These are phyloP conservation scores for Metridium senile DNA, from an alignment of 92 coral and sea anemone genomes.

Conservation along the genomic window DNA sequence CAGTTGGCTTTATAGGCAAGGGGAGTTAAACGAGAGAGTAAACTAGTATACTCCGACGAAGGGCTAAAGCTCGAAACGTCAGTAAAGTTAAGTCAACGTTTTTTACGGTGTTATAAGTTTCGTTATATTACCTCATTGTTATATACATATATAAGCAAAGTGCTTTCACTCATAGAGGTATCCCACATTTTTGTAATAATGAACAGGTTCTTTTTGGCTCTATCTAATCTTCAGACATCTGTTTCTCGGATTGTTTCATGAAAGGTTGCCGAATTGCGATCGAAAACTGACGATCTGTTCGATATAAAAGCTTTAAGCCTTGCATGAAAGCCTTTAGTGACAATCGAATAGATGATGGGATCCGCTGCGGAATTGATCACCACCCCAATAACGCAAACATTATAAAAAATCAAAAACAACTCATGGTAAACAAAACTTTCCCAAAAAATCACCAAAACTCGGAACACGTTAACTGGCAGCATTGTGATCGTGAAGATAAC, in stretches of 20 bases:
- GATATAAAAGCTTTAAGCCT: conserved; percentile 6
- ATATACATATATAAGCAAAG: too few species aligned
- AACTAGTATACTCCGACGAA: too few species aligned
- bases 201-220: too few species aligned
- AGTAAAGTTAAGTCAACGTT: too few species aligned
- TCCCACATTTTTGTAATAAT: too few species aligned
- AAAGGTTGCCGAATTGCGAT: neutral
- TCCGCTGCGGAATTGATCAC: conserved; percentile 58
- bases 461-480: conserved; percentile 54
- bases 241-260: conserved; percentile 9
- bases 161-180: too few species aligned
- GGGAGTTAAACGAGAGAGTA: too few species aligned
- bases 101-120: too few species aligned
- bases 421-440: neutral
- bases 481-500: conserved; percentile 57
- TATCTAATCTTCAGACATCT: conserved; percentile 1
- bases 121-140: too few species aligned
- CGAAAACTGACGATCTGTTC: neutral
- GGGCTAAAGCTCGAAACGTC: too few species aligned
- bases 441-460: conserved; percentile 20
- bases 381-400: conserved; percentile 29
- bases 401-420: conserved; percentile 20
- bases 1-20: too few species aligned
- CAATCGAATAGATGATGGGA: conserved; percentile 55
- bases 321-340: conserved; percentile 39